phyloP scores from a whole-genome alignment of 2,797 vertebrate species.

The Mionectes olivaceus region DNA sequence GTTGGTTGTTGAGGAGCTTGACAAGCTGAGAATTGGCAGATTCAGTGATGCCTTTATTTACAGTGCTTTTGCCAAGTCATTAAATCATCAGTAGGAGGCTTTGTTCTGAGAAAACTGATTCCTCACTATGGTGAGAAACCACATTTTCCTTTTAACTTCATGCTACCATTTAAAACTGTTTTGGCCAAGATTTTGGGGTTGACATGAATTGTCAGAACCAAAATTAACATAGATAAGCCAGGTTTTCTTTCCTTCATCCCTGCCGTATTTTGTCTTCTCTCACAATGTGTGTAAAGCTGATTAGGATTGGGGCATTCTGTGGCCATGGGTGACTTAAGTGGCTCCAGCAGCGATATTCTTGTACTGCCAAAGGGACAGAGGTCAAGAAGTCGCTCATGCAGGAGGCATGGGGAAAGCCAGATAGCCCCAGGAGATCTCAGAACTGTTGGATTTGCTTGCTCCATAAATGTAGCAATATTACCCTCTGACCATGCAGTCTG shows the following conservation, averaged over 20 bases:
- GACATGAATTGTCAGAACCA: not conserved
- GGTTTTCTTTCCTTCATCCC: not conserved
- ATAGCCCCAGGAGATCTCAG: not conserved
- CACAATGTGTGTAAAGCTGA: not conserved
- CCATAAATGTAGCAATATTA: not conserved
- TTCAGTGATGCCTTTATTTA: slow-evolving; percentile 36
- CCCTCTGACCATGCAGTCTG: not conserved
- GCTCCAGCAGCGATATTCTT: not conserved
- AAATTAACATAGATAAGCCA: not conserved
- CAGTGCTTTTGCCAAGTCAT: slow-evolving; percentile 35
- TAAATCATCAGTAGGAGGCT: not conserved
- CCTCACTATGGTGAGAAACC: not conserved
- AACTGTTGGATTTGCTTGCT: not conserved
- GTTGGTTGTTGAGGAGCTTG: slow-evolving; percentile 7
- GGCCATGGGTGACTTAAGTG: not conserved
- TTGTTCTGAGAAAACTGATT: slow-evolving; percentile 23
- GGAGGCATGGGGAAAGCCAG: not conserved
- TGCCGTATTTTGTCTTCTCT: not conserved
- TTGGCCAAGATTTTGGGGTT: not conserved
- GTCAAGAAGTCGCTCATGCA: fast-evolving
- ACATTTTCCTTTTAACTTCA: not conserved
- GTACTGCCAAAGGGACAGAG: not conserved
- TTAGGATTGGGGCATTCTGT: not conserved
- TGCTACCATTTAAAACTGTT: not conserved
- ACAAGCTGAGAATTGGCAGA: slow-evolving; percentile 38